Conservation (phyloP, 2,888 invertebrate genomes). For the Drosophila tripunctata region DNA sequence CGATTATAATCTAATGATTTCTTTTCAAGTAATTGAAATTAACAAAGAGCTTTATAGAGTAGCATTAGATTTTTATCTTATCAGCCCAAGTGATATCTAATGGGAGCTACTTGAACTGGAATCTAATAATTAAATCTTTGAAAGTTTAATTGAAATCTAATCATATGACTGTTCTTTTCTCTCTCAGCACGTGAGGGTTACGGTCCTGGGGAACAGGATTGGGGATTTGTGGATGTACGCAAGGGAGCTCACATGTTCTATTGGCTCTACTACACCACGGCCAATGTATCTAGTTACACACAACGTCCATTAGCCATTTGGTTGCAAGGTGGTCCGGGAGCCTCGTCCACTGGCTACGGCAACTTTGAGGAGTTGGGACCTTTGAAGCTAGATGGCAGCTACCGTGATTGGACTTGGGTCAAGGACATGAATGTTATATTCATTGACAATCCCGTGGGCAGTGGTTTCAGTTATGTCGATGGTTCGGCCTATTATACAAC, state of each 20-base stretch:
- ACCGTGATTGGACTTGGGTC: conserved; percentile 91
- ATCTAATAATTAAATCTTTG: conserved; percentile 18
- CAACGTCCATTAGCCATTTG: conserved; percentile 92
- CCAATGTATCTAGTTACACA: conserved; percentile 86
- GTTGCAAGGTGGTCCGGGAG: conserved; percentile 95
- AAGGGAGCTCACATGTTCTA: conserved; percentile 93
- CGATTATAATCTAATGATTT: no score
- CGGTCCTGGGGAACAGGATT: conserved; percentile 89
- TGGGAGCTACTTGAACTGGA: conserved; percentile 1
- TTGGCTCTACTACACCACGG: conserved; percentile 92
- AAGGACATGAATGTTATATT: conserved; percentile 92
- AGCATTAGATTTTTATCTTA: conserved; percentile 38
- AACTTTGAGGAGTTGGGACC: conserved; percentile 95
- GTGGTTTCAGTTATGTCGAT: conserved; percentile 93
- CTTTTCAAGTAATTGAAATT: neutral
- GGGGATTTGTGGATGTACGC: conserved; percentile 90
- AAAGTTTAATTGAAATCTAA: neutral
- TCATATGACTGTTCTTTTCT: no score
- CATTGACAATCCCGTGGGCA: conserved; percentile 95
- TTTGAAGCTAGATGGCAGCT: conserved; percentile 87
- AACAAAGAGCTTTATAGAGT: no score
- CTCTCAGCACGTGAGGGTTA: conserved; percentile 84
- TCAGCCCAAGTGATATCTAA: conserved; percentile 8
- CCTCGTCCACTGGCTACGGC: conserved; percentile 92
- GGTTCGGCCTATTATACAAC: conserved; percentile 84